These are phyloP conservation scores for Gymnorhina tibicen DNA, from an alignment of 2,113 vertebrate genomes.

Conservation along the genomic window DNA sequence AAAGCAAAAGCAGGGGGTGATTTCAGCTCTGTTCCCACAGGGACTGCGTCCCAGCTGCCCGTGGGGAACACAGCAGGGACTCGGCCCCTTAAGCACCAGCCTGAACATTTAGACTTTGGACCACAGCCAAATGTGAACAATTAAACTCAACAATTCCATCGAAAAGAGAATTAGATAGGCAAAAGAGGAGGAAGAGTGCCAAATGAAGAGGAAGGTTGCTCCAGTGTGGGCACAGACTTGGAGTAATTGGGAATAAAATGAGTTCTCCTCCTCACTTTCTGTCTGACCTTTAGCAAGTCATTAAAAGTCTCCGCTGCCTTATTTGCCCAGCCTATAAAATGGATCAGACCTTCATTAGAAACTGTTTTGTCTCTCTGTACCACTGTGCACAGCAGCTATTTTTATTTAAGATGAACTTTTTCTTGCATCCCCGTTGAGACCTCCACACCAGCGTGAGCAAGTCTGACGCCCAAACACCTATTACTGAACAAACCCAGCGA, in stretches of 20 bases:
- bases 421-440: not conserved
- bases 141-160: not conserved
- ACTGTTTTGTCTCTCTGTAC: not conserved
- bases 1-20: not conserved
- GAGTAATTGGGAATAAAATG: not conserved
- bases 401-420: not conserved
- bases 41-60: not conserved
- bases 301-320: not conserved
- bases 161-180: not conserved
- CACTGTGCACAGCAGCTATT: not conserved
- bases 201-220: not conserved
- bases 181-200: not conserved
- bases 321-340: not conserved
- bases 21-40: not conserved
- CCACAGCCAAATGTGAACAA: not conserved
- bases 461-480: not conserved
- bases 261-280: not conserved
- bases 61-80: not conserved
- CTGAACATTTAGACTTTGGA: not conserved
- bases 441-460: not conserved
- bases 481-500: not conserved
- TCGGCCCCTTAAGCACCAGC: not conserved
- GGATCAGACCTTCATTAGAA: not conserved
- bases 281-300: not conserved
- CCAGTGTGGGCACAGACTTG: not conserved